Conservation (phyloP, 2,888 invertebrate genomes). For the Ochlodes sylvanus region DNA sequence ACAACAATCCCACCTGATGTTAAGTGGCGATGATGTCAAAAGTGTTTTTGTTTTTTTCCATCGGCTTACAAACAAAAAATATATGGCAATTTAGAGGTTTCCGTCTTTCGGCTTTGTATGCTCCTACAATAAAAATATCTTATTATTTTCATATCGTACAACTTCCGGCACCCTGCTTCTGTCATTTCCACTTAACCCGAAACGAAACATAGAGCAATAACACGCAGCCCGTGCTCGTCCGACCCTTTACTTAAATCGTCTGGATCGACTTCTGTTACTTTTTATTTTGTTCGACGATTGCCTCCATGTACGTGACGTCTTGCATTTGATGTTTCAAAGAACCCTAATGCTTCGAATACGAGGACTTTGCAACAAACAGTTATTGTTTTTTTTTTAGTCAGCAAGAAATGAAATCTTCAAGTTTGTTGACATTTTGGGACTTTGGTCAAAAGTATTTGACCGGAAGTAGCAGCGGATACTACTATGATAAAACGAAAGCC, state of each 20-base stretch:
- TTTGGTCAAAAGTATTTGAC: conserved; percentile 17
- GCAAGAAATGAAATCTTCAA: not conserved
- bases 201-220: conserved; percentile 50
- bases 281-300: conserved; percentile 57
- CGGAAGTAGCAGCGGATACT: too few species aligned
- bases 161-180: conserved; percentile 8
- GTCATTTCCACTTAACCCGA: conserved; percentile 40
- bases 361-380: conserved; percentile 39
- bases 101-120: too few species aligned
- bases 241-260: conserved; percentile 61
- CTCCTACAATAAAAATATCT: too few species aligned
- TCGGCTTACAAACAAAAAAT: too few species aligned
- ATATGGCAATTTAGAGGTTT: too few species aligned
- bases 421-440: conserved; percentile 29
- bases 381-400: conserved; percentile 13
- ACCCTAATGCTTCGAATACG: conserved; percentile 44
- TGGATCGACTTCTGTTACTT: conserved; percentile 56
- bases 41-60: too few species aligned
- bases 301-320: conserved; percentile 55
- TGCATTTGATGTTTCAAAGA: conserved; percentile 54
- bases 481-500: too few species aligned
- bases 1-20: too few species aligned
- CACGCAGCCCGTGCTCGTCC: conserved; percentile 52
- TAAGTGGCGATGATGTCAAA: too few species aligned
- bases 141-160: too few species aligned